These are phyloP conservation scores for Lordiphosa mommai DNA, from an alignment of 1,140 invertebrate genomes.

Conservation along the genomic window DNA sequence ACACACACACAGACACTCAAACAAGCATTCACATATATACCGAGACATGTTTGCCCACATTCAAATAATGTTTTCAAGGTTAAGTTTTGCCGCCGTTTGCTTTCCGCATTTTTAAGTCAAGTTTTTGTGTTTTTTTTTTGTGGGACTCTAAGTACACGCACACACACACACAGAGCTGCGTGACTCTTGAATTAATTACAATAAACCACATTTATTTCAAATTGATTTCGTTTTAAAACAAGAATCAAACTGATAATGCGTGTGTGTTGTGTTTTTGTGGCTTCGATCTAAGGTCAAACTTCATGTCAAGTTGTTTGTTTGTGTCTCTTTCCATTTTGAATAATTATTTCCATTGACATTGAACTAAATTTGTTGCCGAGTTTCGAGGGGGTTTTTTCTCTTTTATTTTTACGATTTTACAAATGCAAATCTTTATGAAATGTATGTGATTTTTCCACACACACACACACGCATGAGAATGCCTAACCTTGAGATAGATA, in stretches of 20 bases:
- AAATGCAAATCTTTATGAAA: constrained; percentile 26
- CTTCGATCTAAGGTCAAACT: constrained; percentile 30
- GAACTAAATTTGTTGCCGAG: constrained; percentile 43
- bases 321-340: constrained; percentile 36
- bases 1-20: constrained; percentile 13
- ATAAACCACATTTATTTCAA: constrained; percentile 22
- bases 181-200: constrained; percentile 53
- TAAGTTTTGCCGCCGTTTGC: constrained; percentile 47
- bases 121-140: background rate
- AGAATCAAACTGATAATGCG: constrained; percentile 42
- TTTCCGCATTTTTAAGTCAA: constrained; percentile 41
- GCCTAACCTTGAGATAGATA: constrained; percentile 22
- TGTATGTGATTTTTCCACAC: too few relatives aligned
- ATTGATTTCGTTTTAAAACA: constrained; percentile 28
- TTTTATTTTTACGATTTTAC: constrained; percentile 31
- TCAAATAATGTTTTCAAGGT: constrained; percentile 59
- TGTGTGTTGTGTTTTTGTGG: background rate
- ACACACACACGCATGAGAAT: too few relatives aligned
- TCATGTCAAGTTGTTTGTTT: constrained; percentile 39
- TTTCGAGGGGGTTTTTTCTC: too few relatives aligned
- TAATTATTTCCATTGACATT: constrained; percentile 64
- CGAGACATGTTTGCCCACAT: constrained; percentile 48
- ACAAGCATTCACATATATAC: constrained; percentile 7
- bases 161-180: constrained; percentile 15
- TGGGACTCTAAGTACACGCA: constrained; percentile 19